A percentile compares a stretch with the other conserved stretches of the same genome.
Conservation (phyloP, 2,888 invertebrate genomes). For the Hyposoter dolosus region DNA sequence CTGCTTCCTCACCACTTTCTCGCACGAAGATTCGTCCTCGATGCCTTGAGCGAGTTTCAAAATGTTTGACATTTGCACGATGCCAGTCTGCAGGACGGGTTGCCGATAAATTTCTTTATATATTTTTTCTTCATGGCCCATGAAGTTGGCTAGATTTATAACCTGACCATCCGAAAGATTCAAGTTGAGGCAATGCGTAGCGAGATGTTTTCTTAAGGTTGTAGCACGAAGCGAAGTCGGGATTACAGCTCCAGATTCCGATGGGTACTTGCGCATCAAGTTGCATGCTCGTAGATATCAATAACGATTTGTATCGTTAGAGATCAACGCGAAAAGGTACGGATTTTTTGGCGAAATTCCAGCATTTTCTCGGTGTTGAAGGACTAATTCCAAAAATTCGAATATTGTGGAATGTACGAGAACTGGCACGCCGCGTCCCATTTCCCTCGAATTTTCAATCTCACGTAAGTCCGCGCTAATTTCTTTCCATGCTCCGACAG, state of each 20-base stretch:
- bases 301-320: background rate
- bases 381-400: background rate
- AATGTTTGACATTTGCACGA: background rate
- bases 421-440: background rate
- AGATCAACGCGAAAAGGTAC: background rate
- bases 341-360: background rate
- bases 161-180: background rate
- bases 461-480: constrained; percentile 65
- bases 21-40: background rate
- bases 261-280: background rate
- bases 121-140: background rate
- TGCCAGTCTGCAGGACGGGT: background rate
- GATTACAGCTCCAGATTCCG: background rate
- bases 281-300: background rate
- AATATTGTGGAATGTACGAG: background rate
- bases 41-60: background rate
- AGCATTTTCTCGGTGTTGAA: too few relatives aligned
- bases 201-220: background rate
- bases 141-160: background rate
- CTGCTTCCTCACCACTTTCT: background rate
- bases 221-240: background rate
- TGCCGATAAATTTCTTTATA: background rate
- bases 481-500: constrained; percentile 61
- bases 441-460: constrained; percentile 51
- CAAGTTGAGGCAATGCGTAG: background rate